These are phyloP conservation scores for Cryptoprocta ferox DNA, from an alignment of 2,797 vertebrate species.

Conservation along the genomic window DNA sequence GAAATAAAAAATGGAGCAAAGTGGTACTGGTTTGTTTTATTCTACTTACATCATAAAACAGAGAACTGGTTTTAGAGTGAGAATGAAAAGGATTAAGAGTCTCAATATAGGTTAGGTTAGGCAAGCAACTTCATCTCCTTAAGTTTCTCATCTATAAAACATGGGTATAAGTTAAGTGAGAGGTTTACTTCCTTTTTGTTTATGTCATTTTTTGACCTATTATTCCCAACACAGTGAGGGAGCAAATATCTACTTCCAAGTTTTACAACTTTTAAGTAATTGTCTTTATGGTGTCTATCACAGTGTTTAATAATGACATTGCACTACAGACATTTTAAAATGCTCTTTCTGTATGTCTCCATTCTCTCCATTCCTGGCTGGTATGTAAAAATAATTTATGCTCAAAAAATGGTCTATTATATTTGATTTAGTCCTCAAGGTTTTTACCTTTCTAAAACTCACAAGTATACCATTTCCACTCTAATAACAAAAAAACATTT, in stretches of 20 bases:
- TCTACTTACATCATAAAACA: background rate
- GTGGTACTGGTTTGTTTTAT: background rate
- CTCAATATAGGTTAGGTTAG: background rate
- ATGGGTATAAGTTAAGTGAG: background rate
- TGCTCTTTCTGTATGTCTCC: background rate
- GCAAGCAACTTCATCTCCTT: background rate
- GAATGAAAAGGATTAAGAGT: background rate
- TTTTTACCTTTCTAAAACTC: slow-evolving; percentile 32
- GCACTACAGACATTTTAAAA: slow-evolving; percentile 23
- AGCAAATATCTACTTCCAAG: slow-evolving; percentile 36
- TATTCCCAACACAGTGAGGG: background rate
- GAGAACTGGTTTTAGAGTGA: slow-evolving; percentile 4
- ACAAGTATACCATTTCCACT: slow-evolving; percentile 37
- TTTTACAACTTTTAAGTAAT: slow-evolving; percentile 20
- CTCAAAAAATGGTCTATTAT: background rate
- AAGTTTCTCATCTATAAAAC: background rate
- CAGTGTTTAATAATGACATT: slow-evolving; percentile 39
- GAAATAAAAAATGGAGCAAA: slow-evolving; percentile 16
- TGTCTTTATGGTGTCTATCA: background rate
- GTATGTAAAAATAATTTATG: slow-evolving; percentile 34
- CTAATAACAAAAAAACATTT: slow-evolving; percentile 22
- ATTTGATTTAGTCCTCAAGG: slow-evolving; percentile 51
- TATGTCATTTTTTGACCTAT: background rate
- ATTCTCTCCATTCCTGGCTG: background rate
- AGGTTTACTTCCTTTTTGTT: background rate